phyloP scores from a whole-genome alignment of 2,888 invertebrate genomes.

The Acrobasis repandana region DNA sequence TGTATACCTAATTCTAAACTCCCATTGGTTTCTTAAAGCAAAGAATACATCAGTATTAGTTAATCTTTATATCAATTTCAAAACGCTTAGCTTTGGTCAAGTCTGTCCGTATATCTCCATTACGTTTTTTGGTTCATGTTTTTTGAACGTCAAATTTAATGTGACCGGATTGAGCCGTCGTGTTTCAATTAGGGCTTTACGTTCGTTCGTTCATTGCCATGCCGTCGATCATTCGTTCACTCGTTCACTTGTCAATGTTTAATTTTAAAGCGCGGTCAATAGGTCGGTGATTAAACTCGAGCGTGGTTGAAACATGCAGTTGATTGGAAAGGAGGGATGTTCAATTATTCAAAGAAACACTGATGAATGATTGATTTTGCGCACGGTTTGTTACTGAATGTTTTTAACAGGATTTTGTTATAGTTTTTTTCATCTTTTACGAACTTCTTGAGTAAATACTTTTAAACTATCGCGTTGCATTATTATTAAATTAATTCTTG shows the following conservation, averaged over 20 bases:
- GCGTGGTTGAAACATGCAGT: conserved; percentile 13
- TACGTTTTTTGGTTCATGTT: not conserved
- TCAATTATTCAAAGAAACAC: conserved; percentile 8
- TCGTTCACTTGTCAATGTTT: conserved; percentile 22
- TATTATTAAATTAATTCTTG: too few relatives aligned
- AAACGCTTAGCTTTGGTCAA: too few relatives aligned
- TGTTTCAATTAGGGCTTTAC: conserved; percentile 23
- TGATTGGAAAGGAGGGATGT: conserved; percentile 4
- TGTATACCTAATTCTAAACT: too few relatives aligned
- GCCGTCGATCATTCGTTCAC: conserved; percentile 18
- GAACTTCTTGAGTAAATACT: too few relatives aligned
- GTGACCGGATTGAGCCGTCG: conserved; percentile 22
- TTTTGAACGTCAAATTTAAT: conserved; percentile 18
- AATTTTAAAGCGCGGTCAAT: conserved; percentile 21
- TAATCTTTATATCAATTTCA: too few relatives aligned
- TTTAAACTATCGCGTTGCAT: too few relatives aligned
- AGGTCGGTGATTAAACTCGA: conserved; percentile 7
- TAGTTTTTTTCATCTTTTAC: too few relatives aligned
- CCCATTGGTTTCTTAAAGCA: too few relatives aligned
- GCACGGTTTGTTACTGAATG: too few relatives aligned
- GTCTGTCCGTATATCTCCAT: not conserved
- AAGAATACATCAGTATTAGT: too few relatives aligned
- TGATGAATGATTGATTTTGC: not conserved
- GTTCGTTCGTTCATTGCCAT: conserved; percentile 20
- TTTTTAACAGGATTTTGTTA: too few relatives aligned